phyloP scores from a whole-genome alignment of 2,888 invertebrate genomes.

The Drosophila bunnanda region DNA sequence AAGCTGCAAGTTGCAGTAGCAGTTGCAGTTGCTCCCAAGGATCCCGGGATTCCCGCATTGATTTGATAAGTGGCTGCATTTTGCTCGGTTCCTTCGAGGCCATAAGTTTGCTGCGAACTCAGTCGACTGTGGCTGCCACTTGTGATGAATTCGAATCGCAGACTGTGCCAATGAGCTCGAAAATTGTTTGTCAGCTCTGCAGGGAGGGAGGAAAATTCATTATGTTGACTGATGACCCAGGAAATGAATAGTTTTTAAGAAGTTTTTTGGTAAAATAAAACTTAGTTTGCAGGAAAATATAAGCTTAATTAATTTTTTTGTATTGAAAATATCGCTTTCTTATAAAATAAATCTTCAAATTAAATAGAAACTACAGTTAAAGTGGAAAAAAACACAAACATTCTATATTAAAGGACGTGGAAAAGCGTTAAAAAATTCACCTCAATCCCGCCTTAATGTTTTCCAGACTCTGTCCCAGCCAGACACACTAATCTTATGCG shows the following conservation, averaged over 20 bases:
- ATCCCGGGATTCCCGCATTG: conserved; percentile 49
- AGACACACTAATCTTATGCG: conserved; percentile 32
- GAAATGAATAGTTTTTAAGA: background rate
- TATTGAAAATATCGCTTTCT: background rate
- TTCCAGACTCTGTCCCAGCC: conserved; percentile 10
- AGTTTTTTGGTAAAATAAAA: background rate
- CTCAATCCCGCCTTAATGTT: background rate
- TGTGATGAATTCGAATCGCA: conserved; percentile 39
- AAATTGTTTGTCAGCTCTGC: conserved; percentile 28
- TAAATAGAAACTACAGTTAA: too few relatives aligned
- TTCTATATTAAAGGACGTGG: background rate
- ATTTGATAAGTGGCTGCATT: conserved; percentile 72
- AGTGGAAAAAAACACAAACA: background rate
- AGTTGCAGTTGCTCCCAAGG: conserved; percentile 16
- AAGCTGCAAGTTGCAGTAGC: conserved; percentile 26
- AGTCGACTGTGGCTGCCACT: conserved; percentile 34
- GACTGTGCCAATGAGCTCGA: conserved; percentile 33
- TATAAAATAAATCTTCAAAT: background rate
- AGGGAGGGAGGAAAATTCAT: conserved; percentile 21
- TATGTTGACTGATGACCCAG: conserved; percentile 26
- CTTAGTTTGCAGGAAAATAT: background rate
- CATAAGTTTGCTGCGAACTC: conserved; percentile 13
- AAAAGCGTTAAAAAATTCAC: background rate
- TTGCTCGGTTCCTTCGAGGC: conserved; percentile 30
- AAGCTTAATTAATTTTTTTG: background rate